Evolutionary conservation across 2,888 invertebrate species (phyloP).

Genomic region (Troglohyphantes excavatus): DNA sequence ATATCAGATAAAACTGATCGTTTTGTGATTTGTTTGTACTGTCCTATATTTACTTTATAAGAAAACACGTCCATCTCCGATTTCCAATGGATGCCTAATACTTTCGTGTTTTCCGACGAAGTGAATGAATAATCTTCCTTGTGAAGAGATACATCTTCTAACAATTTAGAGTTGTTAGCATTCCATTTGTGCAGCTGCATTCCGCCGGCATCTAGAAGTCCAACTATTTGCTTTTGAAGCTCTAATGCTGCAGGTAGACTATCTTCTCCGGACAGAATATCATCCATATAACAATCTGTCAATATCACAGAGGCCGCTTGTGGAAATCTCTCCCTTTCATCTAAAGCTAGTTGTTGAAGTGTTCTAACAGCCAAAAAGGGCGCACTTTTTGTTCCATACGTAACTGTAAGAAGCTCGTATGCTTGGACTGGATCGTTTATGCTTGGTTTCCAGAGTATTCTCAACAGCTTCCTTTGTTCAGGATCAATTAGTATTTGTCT

Average conservation of each 20-base stretch:
- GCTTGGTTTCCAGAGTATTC: background rate
- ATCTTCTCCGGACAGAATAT: background rate
- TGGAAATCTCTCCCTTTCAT: background rate
- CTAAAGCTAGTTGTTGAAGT: background rate
- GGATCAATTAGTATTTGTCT: background rate
- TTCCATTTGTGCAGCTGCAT: conserved; percentile 18
- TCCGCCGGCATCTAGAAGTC: background rate
- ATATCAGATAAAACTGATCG: conserved; percentile 6
- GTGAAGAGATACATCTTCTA: background rate
- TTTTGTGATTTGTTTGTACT: background rate
- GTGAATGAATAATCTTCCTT: background rate
- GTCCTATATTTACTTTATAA: background rate
- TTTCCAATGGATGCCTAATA: conserved; percentile 4
- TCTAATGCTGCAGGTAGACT: background rate
- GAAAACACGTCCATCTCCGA: background rate
- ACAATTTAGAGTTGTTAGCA: background rate
- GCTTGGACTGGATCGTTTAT: background rate
- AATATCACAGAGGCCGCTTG: background rate
- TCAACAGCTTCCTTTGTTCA: background rate
- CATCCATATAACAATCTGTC: conserved; percentile 18
- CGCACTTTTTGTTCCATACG: conserved; percentile 17
- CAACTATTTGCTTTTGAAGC: background rate
- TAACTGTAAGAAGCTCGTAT: background rate
- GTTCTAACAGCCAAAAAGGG: conserved; percentile 17
- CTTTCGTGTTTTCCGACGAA: background rate